A percentile compares a stretch with the other conserved stretches of the same genome.
Evolutionary conservation across 2,113 vertebrate genomes (phyloP).

Genomic region (Pongo abelii): DNA sequence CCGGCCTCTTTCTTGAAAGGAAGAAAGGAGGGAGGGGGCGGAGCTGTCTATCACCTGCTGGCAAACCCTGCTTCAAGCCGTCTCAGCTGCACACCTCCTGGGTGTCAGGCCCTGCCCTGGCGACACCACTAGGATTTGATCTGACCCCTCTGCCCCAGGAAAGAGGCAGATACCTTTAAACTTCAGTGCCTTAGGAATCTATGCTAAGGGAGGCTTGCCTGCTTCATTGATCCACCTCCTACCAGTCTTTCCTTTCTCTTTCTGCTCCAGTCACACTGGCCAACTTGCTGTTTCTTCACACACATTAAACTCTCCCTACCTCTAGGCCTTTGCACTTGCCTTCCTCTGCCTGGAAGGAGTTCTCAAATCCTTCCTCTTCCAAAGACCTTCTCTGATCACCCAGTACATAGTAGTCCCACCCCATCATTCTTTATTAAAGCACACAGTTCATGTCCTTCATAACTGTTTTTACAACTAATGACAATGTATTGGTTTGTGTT

Average conservation of each 20-base stretch:
- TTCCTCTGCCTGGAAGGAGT: not conserved
- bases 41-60: not conserved
- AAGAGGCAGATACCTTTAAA: not conserved
- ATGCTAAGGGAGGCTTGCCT: not conserved
- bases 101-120: not conserved
- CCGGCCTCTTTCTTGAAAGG: not conserved
- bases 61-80: not conserved
- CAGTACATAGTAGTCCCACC: not conserved
- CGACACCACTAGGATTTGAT: too few species aligned
- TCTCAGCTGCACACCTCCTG: not conserved
- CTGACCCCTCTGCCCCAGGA: not conserved
- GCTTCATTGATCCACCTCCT: not conserved
- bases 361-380: not conserved
- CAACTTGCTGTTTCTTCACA: not conserved
- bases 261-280: not conserved
- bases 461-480: not conserved
- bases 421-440: not conserved
- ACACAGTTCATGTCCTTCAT: accelerated
- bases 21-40: not conserved
- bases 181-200: not conserved
- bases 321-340: not conserved
- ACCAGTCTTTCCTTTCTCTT: not conserved
- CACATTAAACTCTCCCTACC: not conserved
- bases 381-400: not conserved
- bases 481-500: not conserved